Percentiles rank a stretch among this genome's conserved stretches.
Conservation (phyloP, 92 coral and sea anemone species). For the Anthopleura xanthogrammica region DNA sequence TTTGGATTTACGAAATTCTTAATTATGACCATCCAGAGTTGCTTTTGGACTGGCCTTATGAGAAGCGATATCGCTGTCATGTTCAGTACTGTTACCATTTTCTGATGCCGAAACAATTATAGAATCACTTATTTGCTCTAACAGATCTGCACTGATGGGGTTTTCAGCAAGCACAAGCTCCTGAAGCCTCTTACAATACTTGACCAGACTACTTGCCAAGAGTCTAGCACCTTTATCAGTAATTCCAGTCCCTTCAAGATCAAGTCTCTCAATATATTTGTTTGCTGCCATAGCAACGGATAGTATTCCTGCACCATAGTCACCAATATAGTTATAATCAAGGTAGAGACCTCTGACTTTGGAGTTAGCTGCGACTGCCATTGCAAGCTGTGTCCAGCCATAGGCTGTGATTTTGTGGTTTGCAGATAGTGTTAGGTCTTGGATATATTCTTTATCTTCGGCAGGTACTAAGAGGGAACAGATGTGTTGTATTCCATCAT, state of each 20-base stretch:
- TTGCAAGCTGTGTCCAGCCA: slow-evolving; percentile 95
- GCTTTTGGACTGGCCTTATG: slow-evolving; percentile 3
- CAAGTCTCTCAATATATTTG: slow-evolving; percentile 70
- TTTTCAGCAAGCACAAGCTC: slow-evolving; percentile 87
- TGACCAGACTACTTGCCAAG: slow-evolving; percentile 71
- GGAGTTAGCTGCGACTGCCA: slow-evolving; percentile 93
- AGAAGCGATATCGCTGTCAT: slow-evolving; percentile 30
- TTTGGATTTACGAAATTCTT: background rate
- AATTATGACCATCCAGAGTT: background rate
- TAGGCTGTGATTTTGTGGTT: slow-evolving; percentile 70
- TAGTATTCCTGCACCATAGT: slow-evolving; percentile 90
- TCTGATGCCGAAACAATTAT: slow-evolving; percentile 40
- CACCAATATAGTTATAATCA: slow-evolving; percentile 84
- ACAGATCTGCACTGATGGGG: slow-evolving; percentile 74
- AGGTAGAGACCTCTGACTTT: slow-evolving; percentile 65
- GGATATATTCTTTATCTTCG: slow-evolving; percentile 63
- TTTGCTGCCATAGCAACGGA: slow-evolving; percentile 96
- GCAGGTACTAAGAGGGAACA: slow-evolving; percentile 77
- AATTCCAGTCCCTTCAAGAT: slow-evolving; percentile 88
- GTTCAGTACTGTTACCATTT: slow-evolving; percentile 31
- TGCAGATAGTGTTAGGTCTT: slow-evolving; percentile 86
- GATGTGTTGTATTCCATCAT: slow-evolving; percentile 83
- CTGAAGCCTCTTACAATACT: slow-evolving; percentile 75
- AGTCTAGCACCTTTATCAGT: slow-evolving; percentile 86
- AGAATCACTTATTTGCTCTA: slow-evolving; percentile 76